Base-by-base conservation (phyloP, 92 coral and sea anemone species). In the Palythoa grandis region DNA sequence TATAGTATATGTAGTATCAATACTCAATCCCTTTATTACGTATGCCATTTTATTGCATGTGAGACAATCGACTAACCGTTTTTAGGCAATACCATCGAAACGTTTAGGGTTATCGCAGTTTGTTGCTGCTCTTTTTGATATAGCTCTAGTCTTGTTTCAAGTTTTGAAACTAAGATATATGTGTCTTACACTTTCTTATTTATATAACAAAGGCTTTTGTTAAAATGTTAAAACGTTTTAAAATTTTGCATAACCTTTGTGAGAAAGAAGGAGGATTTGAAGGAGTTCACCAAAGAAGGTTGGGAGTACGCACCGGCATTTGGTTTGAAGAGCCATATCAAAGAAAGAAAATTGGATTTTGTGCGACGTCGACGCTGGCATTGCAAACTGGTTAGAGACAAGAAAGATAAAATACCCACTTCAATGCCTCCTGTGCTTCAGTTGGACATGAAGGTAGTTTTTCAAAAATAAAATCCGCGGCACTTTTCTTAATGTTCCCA, bases 231-330 rank as follows among this genome's bases (percentile, higher is more conserved):
- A 1, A 43, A 5, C 50, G 50, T 43, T 43, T 43, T 43, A 43
- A 40, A 43, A 43, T 43, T 43, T 43, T 43, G 29, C 29, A 22
- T 15, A 29, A 2, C 10, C 5, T 76, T 20, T 12, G 35, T 52
- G 4, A 23, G 7, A 54, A 43, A 80, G 85, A 40, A 95, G 92
- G 93, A 90, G 37, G 93, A 95, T 57, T 83, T 93, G 82, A 91
- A 91, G 82, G 92, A 95, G 72, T 85, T 97, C 19, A 89, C 93
- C 5, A 91, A 89, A 25, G 98, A 97, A 66, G 99, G 99, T 11
- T 97, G 99, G 99, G 99, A 95, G 38, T 97, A 95, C 84, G 95
- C 99, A 2, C 98, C 98, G 25, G 76, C 91, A 70, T 97, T 97
- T 67, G 93, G 87, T 57, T 86, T 94, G 95, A 97, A 95, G 89